Base-by-base conservation (phyloP, 2,113 vertebrate species). In the Neotragus moschatus region DNA sequence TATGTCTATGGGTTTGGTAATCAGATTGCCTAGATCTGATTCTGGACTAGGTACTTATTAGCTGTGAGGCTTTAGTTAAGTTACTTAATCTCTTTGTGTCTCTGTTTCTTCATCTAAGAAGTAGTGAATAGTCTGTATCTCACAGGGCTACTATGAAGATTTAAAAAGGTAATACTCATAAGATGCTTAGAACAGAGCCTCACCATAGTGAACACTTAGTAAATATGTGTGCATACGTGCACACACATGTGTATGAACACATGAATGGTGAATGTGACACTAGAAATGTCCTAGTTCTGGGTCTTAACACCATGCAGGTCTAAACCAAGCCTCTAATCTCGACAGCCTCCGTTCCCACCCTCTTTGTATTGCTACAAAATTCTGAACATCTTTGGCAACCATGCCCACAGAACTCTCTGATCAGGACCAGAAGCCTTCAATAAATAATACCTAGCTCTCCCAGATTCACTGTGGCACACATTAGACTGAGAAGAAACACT, bases 211-310 rank as follows among this genome's bases (percentile, higher is more conserved):
- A 82, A 28, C 25, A 21, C 60, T 92, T 11, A 9, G 2, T 36
- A 73, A 28, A 21, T 36, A 21, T 12, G n/a, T 49, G 73, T 51
- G 75, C 61, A 8, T 6, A 1, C 1, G 1, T 45, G 19, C 4
- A 19, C 28, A 3, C 4, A 2, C 15, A 16, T 88, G 25, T 49
- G 47, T 28, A 2, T 6, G 16, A 39, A 13, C 77, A 39, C 0
- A 19, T 23, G 79, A 47, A 19, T 61, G 23, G 19, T 47, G 23
- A 66, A 25, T 75, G 51, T 86, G 21, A 66, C 77, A 51, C 39
- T 58, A n/a, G 70, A 23, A 33, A 43, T 77, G 39, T 51, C 51
- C 80, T 88, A 6, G 1, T 70, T 84, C 79, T 73, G 19, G 7
- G 12, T 70, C 17, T 75, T 58, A 25, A 21, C 14, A 70, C 80